Conservation (phyloP, 2,888 invertebrate species). For the Calameuta filiformis region DNA sequence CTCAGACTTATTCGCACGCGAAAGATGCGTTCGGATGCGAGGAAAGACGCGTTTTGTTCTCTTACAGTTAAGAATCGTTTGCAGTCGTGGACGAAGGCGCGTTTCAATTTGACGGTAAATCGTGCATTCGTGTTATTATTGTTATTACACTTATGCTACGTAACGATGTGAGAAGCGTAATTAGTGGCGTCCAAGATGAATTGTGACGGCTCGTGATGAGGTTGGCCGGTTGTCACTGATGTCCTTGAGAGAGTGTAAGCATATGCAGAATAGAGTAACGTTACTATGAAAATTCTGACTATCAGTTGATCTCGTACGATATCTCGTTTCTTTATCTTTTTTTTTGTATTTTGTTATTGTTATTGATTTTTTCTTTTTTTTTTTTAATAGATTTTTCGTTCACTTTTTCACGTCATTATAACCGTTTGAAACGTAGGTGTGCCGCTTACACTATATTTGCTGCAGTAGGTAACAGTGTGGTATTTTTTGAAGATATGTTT, state of each 20-base stretch:
- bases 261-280: slow-evolving; percentile 28
- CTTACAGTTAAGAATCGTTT: not conserved
- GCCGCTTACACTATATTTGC: slow-evolving; percentile 30
- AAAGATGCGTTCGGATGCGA: not conserved
- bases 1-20: not conserved
- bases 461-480: slow-evolving; percentile 29
- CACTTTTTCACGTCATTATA: slow-evolving; percentile 16
- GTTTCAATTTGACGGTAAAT: not conserved
- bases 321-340: slow-evolving; percentile 12
- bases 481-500: slow-evolving; percentile 16
- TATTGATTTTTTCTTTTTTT: slow-evolving; percentile 10
- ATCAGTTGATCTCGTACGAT: slow-evolving; percentile 1
- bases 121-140: not conserved
- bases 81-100: not conserved
- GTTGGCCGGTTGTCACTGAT: slow-evolving; percentile 13
- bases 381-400: slow-evolving; percentile 22
- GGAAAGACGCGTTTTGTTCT: not conserved
- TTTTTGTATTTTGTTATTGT: slow-evolving; percentile 19
- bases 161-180: slow-evolving; percentile 32
- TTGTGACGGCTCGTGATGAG: not conserved
- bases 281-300: slow-evolving; percentile 17
- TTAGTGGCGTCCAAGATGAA: slow-evolving; percentile 25
- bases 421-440: slow-evolving; percentile 27
- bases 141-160: not conserved
- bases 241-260: slow-evolving; percentile 31